Conservation (phyloP, 2,888 invertebrate species). For the Thelaira solivaga region DNA sequence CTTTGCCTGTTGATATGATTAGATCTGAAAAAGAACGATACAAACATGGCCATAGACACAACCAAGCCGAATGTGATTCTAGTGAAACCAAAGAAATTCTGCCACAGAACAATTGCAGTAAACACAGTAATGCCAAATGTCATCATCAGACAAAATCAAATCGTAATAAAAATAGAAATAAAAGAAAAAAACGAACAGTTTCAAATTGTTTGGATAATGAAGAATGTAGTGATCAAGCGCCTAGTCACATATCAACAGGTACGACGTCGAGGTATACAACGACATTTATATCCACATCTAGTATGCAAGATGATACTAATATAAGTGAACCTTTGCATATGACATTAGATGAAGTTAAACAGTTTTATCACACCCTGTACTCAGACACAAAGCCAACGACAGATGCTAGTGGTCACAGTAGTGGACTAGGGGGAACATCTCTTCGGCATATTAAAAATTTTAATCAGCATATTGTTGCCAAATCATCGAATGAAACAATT, state of each 20-base stretch:
- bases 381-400: conserved; percentile 80
- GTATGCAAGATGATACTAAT: conserved; percentile 78
- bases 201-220: conserved; percentile 69
- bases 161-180: conserved; percentile 73
- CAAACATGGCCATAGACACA: conserved; percentile 34
- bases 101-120: conserved; percentile 44
- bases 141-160: conserved; percentile 69
- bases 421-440: conserved; percentile 74
- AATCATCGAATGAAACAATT: conserved; percentile 74
- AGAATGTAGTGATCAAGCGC: conserved; percentile 65
- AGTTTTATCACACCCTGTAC: conserved; percentile 88
- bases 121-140: conserved; percentile 59
- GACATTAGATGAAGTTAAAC: conserved; percentile 90
- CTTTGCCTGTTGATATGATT: conserved; percentile 89
- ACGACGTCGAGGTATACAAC: conserved; percentile 76
- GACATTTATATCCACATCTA: conserved; percentile 49
- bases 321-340: conserved; percentile 86
- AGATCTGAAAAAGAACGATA: conserved; percentile 74
- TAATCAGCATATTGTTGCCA: conserved; percentile 64
- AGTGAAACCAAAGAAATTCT: conserved; percentile 51
- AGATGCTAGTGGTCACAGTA: conserved; percentile 71
- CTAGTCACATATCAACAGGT: conserved; percentile 77
- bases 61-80: conserved; percentile 26
- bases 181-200: conserved; percentile 74
- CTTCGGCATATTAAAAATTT: conserved; percentile 55